phyloP scores from a whole-genome alignment of 2,888 invertebrate species.

The Cerceris ruficornis region DNA sequence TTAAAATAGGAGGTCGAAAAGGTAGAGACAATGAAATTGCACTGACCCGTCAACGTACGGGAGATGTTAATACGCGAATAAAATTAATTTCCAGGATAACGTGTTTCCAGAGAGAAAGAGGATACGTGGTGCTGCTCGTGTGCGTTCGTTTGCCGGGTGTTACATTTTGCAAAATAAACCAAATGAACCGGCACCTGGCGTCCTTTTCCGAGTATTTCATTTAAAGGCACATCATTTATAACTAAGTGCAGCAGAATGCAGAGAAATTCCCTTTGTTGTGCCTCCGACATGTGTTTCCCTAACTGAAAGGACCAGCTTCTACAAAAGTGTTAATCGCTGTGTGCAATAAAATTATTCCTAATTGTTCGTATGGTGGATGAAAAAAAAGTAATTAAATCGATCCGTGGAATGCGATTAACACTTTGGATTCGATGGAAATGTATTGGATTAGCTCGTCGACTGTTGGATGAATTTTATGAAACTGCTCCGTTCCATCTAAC shows the following conservation, averaged over 20 bases:
- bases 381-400: too few relatives aligned
- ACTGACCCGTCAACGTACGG: slow-evolving; percentile 9
- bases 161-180: slow-evolving; percentile 12
- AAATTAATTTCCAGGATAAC: slow-evolving; percentile 19
- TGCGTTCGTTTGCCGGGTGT: slow-evolving; percentile 1
- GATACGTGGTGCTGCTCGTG: background rate
- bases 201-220: background rate
- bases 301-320: too few relatives aligned
- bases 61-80: background rate
- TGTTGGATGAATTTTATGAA: too few relatives aligned
- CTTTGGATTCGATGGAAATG: too few relatives aligned
- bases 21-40: background rate
- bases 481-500: too few relatives aligned
- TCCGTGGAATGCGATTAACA: too few relatives aligned
- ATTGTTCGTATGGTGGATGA: too few relatives aligned
- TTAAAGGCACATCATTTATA: slow-evolving; percentile 8
- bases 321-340: too few relatives aligned
- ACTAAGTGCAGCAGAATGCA: background rate
- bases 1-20: too few relatives aligned
- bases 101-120: background rate
- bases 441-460: too few relatives aligned
- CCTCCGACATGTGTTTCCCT: too few relatives aligned
- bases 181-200: background rate
- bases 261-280: background rate
- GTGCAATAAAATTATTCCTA: too few relatives aligned